Conservation (phyloP, 2,888 invertebrate species). For the Phortica magna region DNA sequence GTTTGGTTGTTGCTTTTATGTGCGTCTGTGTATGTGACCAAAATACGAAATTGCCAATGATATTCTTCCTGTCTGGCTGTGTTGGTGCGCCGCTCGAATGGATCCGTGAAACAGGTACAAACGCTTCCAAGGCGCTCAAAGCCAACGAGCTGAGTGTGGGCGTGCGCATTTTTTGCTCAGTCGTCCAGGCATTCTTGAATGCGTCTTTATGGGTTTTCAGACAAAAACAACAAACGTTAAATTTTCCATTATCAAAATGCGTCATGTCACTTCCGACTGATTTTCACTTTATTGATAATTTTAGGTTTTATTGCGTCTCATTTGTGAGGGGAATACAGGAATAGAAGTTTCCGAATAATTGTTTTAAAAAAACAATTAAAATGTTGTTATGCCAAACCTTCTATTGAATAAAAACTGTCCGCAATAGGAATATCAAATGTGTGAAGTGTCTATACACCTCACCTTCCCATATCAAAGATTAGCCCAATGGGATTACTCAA, state of each 20-base stretch:
- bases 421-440: too few species aligned
- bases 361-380: too few species aligned
- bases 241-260: constrained; percentile 29
- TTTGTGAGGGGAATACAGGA: constrained; percentile 8
- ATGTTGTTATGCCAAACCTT: too few species aligned
- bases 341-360: not conserved
- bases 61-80: constrained; percentile 45
- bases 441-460: too few species aligned
- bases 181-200: constrained; percentile 1
- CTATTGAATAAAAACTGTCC: too few species aligned
- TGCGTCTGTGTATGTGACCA: constrained; percentile 76
- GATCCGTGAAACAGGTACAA: constrained; percentile 25
- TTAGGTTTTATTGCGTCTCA: constrained; percentile 15
- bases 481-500: too few species aligned
- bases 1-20: constrained; percentile 61
- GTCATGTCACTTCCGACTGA: constrained; percentile 25
- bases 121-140: not conserved
- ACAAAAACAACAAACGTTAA: constrained; percentile 15
- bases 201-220: constrained; percentile 23
- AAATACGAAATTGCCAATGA: constrained; percentile 74
- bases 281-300: constrained; percentile 35
- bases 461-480: too few species aligned
- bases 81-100: constrained; percentile 22
- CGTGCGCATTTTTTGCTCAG: constrained; percentile 10
- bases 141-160: not conserved